Base-by-base conservation (phyloP, 2,888 invertebrate genomes). In the Ethmia dodecea region DNA sequence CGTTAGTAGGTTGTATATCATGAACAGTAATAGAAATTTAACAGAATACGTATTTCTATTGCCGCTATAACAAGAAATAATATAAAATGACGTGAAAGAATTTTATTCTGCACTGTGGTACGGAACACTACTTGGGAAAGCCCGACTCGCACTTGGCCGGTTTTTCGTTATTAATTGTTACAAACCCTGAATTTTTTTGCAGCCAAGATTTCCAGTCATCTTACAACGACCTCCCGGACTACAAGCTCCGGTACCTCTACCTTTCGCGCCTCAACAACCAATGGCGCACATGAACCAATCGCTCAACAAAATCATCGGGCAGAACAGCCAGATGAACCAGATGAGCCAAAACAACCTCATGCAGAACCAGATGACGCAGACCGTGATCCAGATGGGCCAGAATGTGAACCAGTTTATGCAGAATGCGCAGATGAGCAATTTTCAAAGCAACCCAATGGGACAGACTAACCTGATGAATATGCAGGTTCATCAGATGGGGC, bases 151-250 rank as follows among this genome's bases (percentile, higher is more conserved):
- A n/a, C n/a, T n/a, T n/a, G n/a, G n/a, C n/a, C n/a, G n/a, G n/a
- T n/a, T n/a, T n/a, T n/a, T n/a, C n/a, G n/a, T 22, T 22, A 22
- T 9, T 22, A 22, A n/a, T 22, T 22, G n/a, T n/a, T n/a, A n/a
- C n/a, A n/a, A n/a, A n/a, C n/a, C n/a, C n/a, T n/a, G n/a, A n/a
- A n/a, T n/a, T n/a, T 22, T 22, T 22, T 22, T 22, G 1, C 65
- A 86, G 87, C 83, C 81, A 28, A 64, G 86, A 51, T 87, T 73
- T 59, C 83, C 81, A 14, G 78, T 87, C 1, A 83, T 86, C 22
- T 58, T 86, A 0, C 86, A 86, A 55, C 58, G 84, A 37, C 83
- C 84, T 0, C 83, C 81, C 0, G 83, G 83, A 0, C 53, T 86
- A 0, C 79, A 79, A 41, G 81, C 78, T 2, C 81, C 83, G 0